These are phyloP conservation scores for Montipora cactus DNA, from an alignment of 64 coral and sea anemone genomes.

Conservation along the genomic window DNA sequence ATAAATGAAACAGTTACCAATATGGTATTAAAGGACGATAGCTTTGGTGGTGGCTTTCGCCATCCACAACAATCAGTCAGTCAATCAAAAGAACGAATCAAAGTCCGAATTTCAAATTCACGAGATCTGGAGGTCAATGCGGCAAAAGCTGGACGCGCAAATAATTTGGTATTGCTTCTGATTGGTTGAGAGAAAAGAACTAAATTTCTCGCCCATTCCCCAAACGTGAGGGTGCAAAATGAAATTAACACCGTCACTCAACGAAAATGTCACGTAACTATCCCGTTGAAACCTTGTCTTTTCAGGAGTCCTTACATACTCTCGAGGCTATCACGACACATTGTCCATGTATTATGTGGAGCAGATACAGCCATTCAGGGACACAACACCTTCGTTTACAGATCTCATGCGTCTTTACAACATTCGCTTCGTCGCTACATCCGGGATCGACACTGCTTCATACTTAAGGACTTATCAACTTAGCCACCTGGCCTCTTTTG, in stretches of 20 bases:
- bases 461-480: slow-evolving; percentile 73
- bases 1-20: too few species aligned
- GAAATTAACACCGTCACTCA: not conserved
- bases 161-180: too few species aligned
- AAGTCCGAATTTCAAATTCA: too few species aligned
- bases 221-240: too few species aligned
- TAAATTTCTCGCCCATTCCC: too few species aligned
- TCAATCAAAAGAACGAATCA: too few species aligned
- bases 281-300: not conserved
- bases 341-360: slow-evolving; percentile 82
- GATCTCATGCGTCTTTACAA: slow-evolving; percentile 83
- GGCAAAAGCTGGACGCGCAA: too few species aligned
- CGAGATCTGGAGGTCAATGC: too few species aligned
- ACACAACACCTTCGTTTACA: slow-evolving; percentile 62
- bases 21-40: too few species aligned
- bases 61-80: too few species aligned
- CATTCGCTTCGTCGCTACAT: slow-evolving; percentile 66
- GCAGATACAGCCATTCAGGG: slow-evolving; percentile 30
- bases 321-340: slow-evolving; percentile 83
- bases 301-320: slow-evolving; percentile 75
- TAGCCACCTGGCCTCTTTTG: not conserved
- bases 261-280: not conserved
- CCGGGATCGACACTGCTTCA: slow-evolving; percentile 12
- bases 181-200: too few species aligned
- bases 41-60: too few species aligned